These are phyloP conservation scores for Lathronympha strigana DNA, from an alignment of 2,888 invertebrate species.

Conservation along the genomic window DNA sequence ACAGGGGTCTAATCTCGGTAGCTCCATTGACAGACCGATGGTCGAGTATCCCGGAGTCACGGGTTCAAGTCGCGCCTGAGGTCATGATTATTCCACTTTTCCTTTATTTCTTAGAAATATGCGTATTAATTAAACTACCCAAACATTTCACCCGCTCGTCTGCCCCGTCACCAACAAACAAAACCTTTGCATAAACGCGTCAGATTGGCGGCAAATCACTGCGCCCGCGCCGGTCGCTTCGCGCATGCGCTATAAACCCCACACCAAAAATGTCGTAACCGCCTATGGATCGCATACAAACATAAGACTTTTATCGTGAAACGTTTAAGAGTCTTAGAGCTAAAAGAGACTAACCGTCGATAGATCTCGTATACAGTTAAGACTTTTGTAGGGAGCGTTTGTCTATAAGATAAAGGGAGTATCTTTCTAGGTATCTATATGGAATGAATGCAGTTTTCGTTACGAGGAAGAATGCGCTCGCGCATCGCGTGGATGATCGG, in stretches of 20 bases:
- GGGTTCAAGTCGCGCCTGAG: no score
- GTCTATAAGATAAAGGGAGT: not conserved
- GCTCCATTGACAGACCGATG: no score
- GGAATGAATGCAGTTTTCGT: not conserved
- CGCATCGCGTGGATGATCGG: slow-evolving; percentile 12
- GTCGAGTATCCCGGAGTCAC: no score
- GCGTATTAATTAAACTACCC: no score
- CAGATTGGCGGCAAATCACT: slow-evolving; percentile 27
- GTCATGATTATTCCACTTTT: no score
- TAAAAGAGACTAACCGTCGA: not conserved
- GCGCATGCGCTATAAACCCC: slow-evolving; percentile 8
- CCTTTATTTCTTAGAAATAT: no score
- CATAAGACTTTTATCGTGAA: not conserved
- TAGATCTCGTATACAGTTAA: not conserved
- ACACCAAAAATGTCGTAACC: not conserved
- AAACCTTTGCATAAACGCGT: slow-evolving; percentile 30
- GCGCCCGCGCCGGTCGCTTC: slow-evolving; percentile 8
- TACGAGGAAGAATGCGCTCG: not conserved
- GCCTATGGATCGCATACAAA: not conserved
- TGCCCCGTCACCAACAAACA: slow-evolving; percentile 5
- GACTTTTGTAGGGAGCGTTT: not conserved
- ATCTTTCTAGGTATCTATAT: not conserved
- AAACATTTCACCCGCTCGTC: not conserved
- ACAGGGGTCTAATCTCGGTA: no score
- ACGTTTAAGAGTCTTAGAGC: not conserved